These are phyloP conservation scores for Xenopus petersii DNA, from an alignment of 2,797 vertebrate genomes.

Conservation along the genomic window DNA sequence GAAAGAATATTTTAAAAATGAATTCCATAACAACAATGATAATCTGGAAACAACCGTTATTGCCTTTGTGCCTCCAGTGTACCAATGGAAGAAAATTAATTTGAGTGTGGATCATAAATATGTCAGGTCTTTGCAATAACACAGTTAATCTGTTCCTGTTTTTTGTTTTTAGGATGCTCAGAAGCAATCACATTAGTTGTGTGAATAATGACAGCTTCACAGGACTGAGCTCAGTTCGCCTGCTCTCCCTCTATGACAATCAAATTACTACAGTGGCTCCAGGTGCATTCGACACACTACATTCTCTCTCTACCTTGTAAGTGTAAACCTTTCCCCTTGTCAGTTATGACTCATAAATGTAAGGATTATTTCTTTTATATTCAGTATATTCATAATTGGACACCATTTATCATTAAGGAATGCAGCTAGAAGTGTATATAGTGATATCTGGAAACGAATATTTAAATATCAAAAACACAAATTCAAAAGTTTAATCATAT, in stretches of 20 bases:
- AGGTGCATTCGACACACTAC: constrained; percentile 90
- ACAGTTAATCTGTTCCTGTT: background rate
- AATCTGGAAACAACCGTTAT: no score
- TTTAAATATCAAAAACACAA: no score
- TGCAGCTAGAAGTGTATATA: no score
- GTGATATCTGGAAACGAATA: no score
- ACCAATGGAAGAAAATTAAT: background rate
- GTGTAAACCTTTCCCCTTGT: constrained; percentile 51
- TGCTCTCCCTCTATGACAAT: constrained; percentile 96
- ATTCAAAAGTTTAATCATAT: no score
- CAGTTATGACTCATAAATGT: no score
- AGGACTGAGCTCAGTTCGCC: constrained; percentile 89
- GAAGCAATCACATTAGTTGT: constrained; percentile 94
- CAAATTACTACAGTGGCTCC: constrained; percentile 91
- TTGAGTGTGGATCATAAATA: background rate
- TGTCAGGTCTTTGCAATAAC: background rate
- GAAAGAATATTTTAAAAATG: no score
- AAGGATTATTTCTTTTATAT: no score
- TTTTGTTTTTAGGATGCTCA: constrained; percentile 78
- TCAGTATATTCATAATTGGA: no score
- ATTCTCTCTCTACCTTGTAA: constrained; percentile 94
- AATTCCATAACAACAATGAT: no score
- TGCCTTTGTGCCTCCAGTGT: background rate
- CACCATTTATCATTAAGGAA: no score
- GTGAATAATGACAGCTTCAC: constrained; percentile 93